phyloP scores from a whole-genome alignment of 2,797 vertebrate species.

The Cossypha niveicapilla region DNA sequence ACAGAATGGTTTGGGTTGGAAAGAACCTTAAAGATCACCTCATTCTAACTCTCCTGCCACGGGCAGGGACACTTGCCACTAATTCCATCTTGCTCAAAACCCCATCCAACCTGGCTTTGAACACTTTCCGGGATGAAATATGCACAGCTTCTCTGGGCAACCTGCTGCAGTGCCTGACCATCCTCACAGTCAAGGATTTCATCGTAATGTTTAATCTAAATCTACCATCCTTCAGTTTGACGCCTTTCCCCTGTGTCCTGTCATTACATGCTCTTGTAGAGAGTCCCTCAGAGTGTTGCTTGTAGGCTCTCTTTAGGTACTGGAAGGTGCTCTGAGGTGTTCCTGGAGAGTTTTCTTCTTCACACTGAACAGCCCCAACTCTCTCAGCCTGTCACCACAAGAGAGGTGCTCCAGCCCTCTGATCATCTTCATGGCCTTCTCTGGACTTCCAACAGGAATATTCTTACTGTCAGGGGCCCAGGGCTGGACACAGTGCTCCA shows the following conservation, averaged over 20 bases:
- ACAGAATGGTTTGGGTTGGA: neutral
- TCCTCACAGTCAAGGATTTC: neutral
- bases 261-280: neutral
- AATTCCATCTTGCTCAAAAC: neutral
- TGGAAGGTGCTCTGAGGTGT: neutral
- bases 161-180: neutral
- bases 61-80: neutral
- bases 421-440: neutral
- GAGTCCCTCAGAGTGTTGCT: neutral
- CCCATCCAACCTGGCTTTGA: neutral
- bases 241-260: neutral
- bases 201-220: neutral
- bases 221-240: neutral
- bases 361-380: neutral
- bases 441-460: neutral
- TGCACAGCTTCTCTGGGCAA: neutral
- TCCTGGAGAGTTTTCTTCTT: neutral
- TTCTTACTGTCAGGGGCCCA: neutral
- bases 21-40: neutral
- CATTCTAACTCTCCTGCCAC: neutral
- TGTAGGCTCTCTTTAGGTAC: neutral
- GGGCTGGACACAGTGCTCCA: neutral
- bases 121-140: neutral
- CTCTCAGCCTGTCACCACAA: neutral
- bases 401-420: neutral